Percentiles rank a stretch among this genome's conserved stretches.
Evolutionary conservation across 2,113 vertebrate species (phyloP).

Genomic region (Chaetodon trifascialis): DNA sequence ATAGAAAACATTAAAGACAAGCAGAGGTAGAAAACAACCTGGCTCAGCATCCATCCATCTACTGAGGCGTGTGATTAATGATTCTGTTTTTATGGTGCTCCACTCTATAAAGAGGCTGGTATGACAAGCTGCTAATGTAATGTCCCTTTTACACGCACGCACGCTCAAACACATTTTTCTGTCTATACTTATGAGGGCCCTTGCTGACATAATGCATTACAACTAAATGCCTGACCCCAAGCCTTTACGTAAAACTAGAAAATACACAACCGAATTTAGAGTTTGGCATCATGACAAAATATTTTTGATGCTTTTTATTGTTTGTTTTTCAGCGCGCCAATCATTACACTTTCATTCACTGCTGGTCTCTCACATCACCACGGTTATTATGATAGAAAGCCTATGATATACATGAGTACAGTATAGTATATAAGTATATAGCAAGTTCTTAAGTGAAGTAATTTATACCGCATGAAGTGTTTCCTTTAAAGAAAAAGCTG

Average conservation of each 20-base stretch:
- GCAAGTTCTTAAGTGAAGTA: background rate
- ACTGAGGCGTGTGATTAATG: background rate
- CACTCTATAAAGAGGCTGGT: background rate
- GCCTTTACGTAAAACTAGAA: background rate
- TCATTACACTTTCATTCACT: background rate
- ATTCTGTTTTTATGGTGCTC: background rate
- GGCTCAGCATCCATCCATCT: background rate
- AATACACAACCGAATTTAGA: background rate
- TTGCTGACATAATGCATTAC: too few relatives aligned
- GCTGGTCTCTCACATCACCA: background rate
- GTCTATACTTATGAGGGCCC: too few relatives aligned
- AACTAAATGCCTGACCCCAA: too few relatives aligned
- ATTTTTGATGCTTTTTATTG: too few relatives aligned
- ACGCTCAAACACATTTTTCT: background rate
- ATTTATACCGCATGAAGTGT: background rate
- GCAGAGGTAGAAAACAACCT: too few relatives aligned
- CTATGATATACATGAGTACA: background rate
- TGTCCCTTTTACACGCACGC: background rate
- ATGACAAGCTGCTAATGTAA: slow-evolving; percentile 13
- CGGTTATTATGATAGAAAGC: background rate
- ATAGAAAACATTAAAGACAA: too few relatives aligned
- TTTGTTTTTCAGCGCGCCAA: background rate
- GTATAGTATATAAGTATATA: background rate
- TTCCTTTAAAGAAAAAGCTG: background rate
- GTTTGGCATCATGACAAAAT: too few relatives aligned